These are phyloP conservation scores for Pristionchus entomophagus DNA, from an alignment of 2,888 invertebrate species.

Conservation along the genomic window DNA sequence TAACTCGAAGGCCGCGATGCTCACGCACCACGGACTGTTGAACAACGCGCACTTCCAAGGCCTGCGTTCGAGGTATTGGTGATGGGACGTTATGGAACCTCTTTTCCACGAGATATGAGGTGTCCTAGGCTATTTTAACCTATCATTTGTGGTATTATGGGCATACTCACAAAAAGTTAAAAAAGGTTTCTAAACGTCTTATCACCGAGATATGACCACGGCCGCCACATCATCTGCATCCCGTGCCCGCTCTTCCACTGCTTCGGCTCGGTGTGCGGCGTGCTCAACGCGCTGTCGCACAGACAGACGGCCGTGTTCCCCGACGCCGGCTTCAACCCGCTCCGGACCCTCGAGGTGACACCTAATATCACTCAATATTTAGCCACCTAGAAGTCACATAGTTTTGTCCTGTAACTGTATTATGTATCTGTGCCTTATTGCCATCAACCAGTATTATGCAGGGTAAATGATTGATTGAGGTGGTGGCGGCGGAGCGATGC, in stretches of 20 bases:
- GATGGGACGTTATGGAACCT: neutral
- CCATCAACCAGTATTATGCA: no score
- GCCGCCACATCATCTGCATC: slow-evolving; percentile 64
- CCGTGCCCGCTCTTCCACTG: slow-evolving; percentile 81
- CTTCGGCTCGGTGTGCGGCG: slow-evolving; percentile 83
- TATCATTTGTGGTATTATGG: no score
- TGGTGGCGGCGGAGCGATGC: slow-evolving; percentile 83
- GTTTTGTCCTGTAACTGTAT: no score
- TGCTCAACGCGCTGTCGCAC: slow-evolving; percentile 80
- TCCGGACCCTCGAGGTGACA: slow-evolving; percentile 81
- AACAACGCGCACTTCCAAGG: slow-evolving; percentile 85
- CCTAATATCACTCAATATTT: no score
- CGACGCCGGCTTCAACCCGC: slow-evolving; percentile 79
- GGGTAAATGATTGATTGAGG: no score
- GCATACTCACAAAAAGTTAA: no score
- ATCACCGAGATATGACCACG: no score
- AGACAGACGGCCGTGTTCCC: slow-evolving; percentile 77
- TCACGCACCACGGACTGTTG: slow-evolving; percentile 83
- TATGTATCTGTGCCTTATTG: no score
- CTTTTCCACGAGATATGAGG: neutral
- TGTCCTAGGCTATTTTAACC: no score
- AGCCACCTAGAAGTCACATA: no score
- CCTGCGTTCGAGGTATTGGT: slow-evolving; percentile 77
- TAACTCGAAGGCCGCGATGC: slow-evolving; percentile 83
- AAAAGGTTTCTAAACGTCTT: no score